Percentiles rank a stretch among this genome's conserved stretches.
Conservation (phyloP, 1,140 invertebrate genomes). For the Drosophila pachea region DNA sequence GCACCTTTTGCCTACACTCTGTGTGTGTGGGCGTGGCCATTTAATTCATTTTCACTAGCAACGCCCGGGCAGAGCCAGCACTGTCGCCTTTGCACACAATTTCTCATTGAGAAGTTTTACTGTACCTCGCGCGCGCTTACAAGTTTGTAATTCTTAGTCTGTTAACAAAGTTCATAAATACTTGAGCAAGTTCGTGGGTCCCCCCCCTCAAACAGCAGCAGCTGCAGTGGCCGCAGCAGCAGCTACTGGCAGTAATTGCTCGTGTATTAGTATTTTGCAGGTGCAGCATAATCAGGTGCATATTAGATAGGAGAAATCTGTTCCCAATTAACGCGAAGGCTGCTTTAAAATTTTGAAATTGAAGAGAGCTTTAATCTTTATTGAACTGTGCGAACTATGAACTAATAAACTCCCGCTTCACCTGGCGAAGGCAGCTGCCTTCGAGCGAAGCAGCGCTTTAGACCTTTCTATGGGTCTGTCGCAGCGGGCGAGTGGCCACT, state of each 20-base stretch:
- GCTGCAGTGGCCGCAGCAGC: constrained; percentile 16
- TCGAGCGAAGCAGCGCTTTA: too few species aligned
- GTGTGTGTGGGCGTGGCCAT: constrained; percentile 54
- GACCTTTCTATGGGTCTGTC: too few species aligned
- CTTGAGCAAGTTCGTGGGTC: constrained; percentile 63
- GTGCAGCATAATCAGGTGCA: constrained; percentile 15
- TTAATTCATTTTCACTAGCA: constrained; percentile 71
- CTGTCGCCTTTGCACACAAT: constrained; percentile 74
- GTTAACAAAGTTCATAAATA: constrained; percentile 77
- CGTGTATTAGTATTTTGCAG: constrained; percentile 4
- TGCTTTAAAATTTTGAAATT: too few species aligned
- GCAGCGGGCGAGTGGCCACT: too few species aligned
- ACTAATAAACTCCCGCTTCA: too few species aligned
- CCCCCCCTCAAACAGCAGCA: constrained; percentile 26
- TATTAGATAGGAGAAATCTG: constrained; percentile 18
- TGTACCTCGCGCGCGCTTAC: constrained; percentile 32
- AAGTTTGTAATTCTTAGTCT: constrained; percentile 77
- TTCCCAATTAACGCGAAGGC: constrained; percentile 1
- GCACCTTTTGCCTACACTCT: constrained; percentile 40
- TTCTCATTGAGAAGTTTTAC: constrained; percentile 72
- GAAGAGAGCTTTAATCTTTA: too few species aligned
- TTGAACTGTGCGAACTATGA: too few species aligned
- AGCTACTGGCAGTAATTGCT: constrained; percentile 23
- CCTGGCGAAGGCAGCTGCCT: too few species aligned
- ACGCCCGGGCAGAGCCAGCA: constrained; percentile 8